These are phyloP conservation scores for Poeciliopsis prolifica DNA, from an alignment of 2,113 vertebrate genomes.

Conservation along the genomic window DNA sequence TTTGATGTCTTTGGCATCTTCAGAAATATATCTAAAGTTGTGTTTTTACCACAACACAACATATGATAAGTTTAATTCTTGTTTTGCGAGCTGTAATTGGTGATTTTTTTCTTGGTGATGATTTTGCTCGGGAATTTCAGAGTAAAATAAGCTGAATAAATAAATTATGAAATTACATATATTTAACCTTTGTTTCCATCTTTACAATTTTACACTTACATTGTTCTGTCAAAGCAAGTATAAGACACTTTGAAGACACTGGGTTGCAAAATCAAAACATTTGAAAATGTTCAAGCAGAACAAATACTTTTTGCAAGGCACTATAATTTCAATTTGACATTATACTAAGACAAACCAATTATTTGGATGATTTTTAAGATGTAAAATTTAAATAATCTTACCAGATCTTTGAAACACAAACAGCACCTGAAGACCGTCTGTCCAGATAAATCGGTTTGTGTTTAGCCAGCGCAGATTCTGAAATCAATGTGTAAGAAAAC, in stretches of 20 bases:
- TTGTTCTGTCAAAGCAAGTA: background rate
- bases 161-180: background rate
- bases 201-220: too few species aligned
- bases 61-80: too few species aligned
- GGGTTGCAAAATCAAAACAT: background rate
- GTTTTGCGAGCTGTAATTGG: too few species aligned
- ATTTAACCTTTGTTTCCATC: background rate
- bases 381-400: constrained; percentile 68
- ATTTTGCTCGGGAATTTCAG: too few species aligned
- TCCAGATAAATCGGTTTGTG: constrained; percentile 85
- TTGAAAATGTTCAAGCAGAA: background rate
- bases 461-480: constrained; percentile 91
- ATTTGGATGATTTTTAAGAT: background rate
- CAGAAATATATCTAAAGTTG: too few species aligned
- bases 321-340: too few species aligned
- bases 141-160: too few species aligned
- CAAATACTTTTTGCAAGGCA: background rate
- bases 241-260: background rate
- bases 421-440: constrained; percentile 87
- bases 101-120: too few species aligned
- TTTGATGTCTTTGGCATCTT: too few species aligned
- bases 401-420: constrained; percentile 91
- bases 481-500: constrained; percentile 7
- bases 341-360: background rate
- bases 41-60: too few species aligned